Evolutionary conservation across 2,113 vertebrate species (phyloP).

Genomic region (Brienomyrus brachyistius): DNA sequence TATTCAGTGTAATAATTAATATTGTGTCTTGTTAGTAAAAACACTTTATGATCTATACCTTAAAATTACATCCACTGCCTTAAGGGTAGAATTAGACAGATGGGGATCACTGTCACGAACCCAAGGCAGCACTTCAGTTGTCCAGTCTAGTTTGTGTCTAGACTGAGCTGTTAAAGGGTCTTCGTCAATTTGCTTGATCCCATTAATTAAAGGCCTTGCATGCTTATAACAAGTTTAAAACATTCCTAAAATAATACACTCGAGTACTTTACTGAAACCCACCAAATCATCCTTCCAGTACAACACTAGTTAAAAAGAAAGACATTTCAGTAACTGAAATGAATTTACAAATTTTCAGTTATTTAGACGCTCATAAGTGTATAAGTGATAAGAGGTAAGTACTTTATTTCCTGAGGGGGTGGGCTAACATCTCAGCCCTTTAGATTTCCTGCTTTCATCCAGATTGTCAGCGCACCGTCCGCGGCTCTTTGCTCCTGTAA

Average conservation of each 20-base stretch:
- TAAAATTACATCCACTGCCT: neutral
- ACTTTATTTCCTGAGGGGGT: neutral
- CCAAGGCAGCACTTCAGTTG: neutral
- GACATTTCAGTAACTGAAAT: neutral
- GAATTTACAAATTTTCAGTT: neutral
- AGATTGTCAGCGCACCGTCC: conserved; percentile 14
- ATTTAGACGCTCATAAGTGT: conserved; percentile 17
- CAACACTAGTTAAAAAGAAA: neutral
- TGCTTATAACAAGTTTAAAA: conserved; percentile 10
- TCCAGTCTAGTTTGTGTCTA: conserved; percentile 6
- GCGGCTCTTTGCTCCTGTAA: conserved; percentile 17
- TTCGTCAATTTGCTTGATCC: conserved; percentile 14
- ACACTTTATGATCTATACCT: neutral
- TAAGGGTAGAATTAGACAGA: neutral
- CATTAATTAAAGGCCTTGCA: conserved; percentile 3
- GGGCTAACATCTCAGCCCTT: conserved; percentile 3
- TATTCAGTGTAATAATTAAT: neutral
- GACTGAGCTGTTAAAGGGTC: neutral
- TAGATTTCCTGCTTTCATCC: neutral
- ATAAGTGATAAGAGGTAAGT: conserved; percentile 30
- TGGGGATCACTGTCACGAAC: neutral
- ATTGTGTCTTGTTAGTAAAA: neutral
- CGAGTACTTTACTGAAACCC: neutral
- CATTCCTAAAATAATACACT: conserved; percentile 5
- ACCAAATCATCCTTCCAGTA: neutral